Conservation (phyloP, 2,888 invertebrate species). For the Sympetrum striolatum region DNA sequence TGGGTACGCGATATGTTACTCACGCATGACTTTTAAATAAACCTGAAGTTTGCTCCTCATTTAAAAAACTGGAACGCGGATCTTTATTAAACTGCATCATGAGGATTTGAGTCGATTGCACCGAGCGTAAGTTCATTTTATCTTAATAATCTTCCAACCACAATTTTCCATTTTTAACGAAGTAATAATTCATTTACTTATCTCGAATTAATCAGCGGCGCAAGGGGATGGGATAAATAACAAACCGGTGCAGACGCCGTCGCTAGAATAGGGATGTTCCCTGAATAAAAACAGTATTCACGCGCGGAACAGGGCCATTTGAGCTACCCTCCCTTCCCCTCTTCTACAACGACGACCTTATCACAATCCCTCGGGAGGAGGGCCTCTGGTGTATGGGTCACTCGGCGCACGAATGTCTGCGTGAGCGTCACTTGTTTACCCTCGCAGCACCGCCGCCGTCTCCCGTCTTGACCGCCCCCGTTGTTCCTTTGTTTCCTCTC, state of each 20-base stretch:
- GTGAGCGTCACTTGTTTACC: not conserved
- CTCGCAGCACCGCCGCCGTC: not conserved
- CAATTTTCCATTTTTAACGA: too few species aligned
- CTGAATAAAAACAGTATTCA: not conserved
- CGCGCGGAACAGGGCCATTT: not conserved
- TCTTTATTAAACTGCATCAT: too few species aligned
- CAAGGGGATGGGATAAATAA: too few species aligned
- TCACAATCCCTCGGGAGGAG: not conserved
- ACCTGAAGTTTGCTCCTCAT: too few species aligned
- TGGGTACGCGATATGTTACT: too few species aligned
- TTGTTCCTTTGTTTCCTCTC: not conserved
- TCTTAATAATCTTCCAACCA: too few species aligned
- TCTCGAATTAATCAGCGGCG: not conserved
- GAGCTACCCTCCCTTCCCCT: not conserved
- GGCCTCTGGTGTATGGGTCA: not conserved
- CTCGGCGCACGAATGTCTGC: not conserved
- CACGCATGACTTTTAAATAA: too few species aligned
- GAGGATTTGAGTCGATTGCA: too few species aligned
- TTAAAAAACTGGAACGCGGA: too few species aligned
- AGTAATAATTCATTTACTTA: too few species aligned
- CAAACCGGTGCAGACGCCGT: not conserved
- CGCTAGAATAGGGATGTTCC: not conserved
- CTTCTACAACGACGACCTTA: not conserved
- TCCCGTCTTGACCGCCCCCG: not conserved
- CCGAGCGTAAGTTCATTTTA: too few species aligned